These are phyloP conservation scores for Nematopogon swammerdamellus DNA, from an alignment of 2,888 invertebrate species.

Conservation along the genomic window DNA sequence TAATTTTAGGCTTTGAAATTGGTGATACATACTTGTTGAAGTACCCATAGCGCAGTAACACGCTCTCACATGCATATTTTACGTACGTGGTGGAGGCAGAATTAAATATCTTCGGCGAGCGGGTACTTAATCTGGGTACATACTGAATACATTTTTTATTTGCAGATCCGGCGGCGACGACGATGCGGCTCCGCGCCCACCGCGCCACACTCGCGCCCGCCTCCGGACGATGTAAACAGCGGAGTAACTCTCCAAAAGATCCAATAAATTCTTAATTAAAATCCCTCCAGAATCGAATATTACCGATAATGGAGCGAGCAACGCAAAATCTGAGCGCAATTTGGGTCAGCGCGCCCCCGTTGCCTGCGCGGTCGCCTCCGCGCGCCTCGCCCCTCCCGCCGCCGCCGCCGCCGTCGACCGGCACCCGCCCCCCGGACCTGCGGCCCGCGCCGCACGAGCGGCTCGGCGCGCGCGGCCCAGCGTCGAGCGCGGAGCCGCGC, in stretches of 20 bases:
- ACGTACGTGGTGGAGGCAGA: too few relatives aligned
- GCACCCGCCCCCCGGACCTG: constrained; percentile 9
- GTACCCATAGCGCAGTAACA: too few relatives aligned
- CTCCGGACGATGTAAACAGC: too few relatives aligned
- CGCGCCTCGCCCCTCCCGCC: background rate
- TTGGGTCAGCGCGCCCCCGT: background rate
- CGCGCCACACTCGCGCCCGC: background rate
- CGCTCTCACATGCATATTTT: too few relatives aligned
- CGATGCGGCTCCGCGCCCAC: background rate
- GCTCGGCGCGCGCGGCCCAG: background rate
- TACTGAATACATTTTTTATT: background rate
- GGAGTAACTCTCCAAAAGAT: background rate
- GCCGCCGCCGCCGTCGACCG: constrained; percentile 11
- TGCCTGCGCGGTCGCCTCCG: background rate
- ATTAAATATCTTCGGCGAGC: too few relatives aligned
- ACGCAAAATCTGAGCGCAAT: background rate
- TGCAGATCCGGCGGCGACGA: background rate
- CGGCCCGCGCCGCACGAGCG: background rate
- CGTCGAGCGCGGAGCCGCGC: background rate
- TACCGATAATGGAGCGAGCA: background rate
- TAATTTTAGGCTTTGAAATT: too few relatives aligned
- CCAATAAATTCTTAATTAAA: background rate
- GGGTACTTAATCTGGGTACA: too few relatives aligned
- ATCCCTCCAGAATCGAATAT: background rate
- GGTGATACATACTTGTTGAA: too few relatives aligned